Conservation (phyloP, 2,113 vertebrate species). For the Lota lota region DNA sequence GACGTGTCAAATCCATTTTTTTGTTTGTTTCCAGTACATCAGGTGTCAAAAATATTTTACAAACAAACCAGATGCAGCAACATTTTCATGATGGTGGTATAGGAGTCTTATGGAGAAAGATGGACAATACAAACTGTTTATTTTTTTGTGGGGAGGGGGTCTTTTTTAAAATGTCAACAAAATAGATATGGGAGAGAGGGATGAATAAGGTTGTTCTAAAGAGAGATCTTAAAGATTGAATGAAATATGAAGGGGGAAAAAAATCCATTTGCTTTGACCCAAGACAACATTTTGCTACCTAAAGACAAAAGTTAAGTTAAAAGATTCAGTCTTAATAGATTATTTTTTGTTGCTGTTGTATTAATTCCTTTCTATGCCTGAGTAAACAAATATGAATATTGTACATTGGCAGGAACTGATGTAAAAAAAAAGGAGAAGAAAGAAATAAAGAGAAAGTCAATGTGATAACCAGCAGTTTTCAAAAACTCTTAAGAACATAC, state of each 20-base stretch:
- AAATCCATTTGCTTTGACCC: conserved; percentile 79
- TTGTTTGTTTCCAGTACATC: conserved; percentile 76
- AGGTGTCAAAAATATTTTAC: conserved; percentile 80
- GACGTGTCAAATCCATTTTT: conserved; percentile 65
- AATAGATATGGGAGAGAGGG: conserved; percentile 70
- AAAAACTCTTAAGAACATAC: conserved; percentile 57
- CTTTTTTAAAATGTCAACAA: conserved; percentile 75
- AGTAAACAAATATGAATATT: conserved; percentile 91
- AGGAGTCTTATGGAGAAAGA: conserved; percentile 57
- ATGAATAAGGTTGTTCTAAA: conserved; percentile 83
- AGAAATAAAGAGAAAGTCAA: conserved; percentile 21
- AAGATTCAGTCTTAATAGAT: conserved; percentile 64
- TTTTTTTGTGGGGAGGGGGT: conserved; percentile 12
- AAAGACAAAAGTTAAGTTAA: conserved; percentile 88
- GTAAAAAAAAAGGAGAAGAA: conserved; percentile 21
- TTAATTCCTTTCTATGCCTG: conserved; percentile 87
- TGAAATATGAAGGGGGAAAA: conserved; percentile 71
- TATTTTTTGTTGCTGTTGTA: conserved; percentile 59
- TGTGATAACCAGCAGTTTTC: conserved; percentile 21
- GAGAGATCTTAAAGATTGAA: conserved; percentile 81
- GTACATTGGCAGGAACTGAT: conserved; percentile 75
- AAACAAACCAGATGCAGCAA: conserved; percentile 82
- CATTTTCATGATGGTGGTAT: conserved; percentile 45
- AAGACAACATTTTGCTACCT: conserved; percentile 84
- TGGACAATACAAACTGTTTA: conserved; percentile 23